A percentile compares a stretch with the other conserved stretches of the same genome.
phyloP scores from a whole-genome alignment of 2,888 invertebrate species.

The Dasysyrphus albostriatus region DNA sequence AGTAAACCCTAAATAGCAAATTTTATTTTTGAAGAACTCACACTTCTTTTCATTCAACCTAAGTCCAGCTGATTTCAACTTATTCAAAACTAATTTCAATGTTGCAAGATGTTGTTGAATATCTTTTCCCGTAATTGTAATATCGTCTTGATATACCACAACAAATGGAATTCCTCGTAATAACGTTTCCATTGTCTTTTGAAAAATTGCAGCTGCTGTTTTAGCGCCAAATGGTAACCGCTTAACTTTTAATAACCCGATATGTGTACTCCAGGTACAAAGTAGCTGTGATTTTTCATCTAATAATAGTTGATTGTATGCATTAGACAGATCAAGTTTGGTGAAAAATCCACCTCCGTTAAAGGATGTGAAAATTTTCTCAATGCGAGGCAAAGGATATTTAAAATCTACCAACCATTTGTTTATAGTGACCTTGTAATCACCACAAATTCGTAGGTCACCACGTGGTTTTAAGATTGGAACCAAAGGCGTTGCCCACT shows the following conservation, averaged over 20 bases:
- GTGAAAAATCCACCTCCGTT: slow-evolving; percentile 63
- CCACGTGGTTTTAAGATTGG: slow-evolving; percentile 18
- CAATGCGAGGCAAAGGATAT: slow-evolving; percentile 25
- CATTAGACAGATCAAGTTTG: slow-evolving; percentile 28
- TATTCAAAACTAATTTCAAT: slow-evolving; percentile 73
- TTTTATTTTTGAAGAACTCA: slow-evolving; percentile 59
- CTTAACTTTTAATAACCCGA: too few species aligned
- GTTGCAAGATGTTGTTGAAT: slow-evolving; percentile 75
- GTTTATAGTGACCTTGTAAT: slow-evolving; percentile 37
- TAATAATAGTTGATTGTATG: slow-evolving; percentile 21
- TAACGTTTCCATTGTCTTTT: slow-evolving; percentile 78
- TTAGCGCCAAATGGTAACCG: slow-evolving; percentile 10
- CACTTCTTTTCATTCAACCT: slow-evolving; percentile 78
- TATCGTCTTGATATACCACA: slow-evolving; percentile 50
- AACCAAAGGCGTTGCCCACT: slow-evolving; percentile 46
- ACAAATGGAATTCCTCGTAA: slow-evolving; percentile 73
- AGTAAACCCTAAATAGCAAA: slow-evolving; percentile 47
- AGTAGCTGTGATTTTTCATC: slow-evolving; percentile 19
- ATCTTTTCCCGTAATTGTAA: slow-evolving; percentile 74
- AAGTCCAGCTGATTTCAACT: slow-evolving; percentile 76
- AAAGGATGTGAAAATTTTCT: slow-evolving; percentile 32
- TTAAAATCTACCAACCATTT: slow-evolving; percentile 35
- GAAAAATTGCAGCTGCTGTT: slow-evolving; percentile 78
- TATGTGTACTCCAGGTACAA: neutral
- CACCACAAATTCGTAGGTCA: slow-evolving; percentile 44